Evolutionary conservation across 2,888 invertebrate species (phyloP), one percentile per base, ranked within the genome.

Genomic region (Scaptomyza reducta): DNA sequence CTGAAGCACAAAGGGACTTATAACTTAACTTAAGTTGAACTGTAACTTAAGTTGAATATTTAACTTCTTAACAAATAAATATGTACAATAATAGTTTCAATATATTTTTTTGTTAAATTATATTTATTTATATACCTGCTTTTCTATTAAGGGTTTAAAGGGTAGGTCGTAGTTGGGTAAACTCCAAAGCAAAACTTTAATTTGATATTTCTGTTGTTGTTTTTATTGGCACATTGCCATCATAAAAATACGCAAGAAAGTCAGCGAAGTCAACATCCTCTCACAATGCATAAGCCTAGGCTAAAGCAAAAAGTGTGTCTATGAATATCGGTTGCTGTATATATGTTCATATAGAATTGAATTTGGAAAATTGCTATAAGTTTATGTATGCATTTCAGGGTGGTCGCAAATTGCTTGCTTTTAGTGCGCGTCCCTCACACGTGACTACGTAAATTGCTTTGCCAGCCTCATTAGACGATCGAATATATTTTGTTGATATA

Each of bases 331-430:
- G 22, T 5, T 29, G 6, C 6, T 31, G 27, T 50, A 33, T 29
- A 3, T 31, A 18, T 61, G n/a, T 16, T 40, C 16, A 18, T 14
- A 18, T 33, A 33, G 46, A 33, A 55, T 35, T 18, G 33, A 25
- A 29, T 35, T 42, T 14, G n/a, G 22, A 35, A 22, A 55, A 7
- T 54, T 44, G 57, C 35, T 25, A 2, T 53, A 13, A 27, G 14
- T 11, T 38, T 9, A 7, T 45, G 25, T 9, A 14, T 50, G 50
- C 35, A 38, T 14, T 53, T 40, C 33, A 44, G 67, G 68, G 73
- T 56, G 45, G 46, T 27, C 27, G 53, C 33, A 76, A 78, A 78
- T 84, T 74, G 81, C 68, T 81, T 78, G 79, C 81, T 81, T 81
- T 81, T 84, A 84, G 81, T 76, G 69, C 61, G 69, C 61, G 53